Evolutionary conservation across 2,113 vertebrate genomes (phyloP), one percentile per base, ranked within the genome.

Genomic region (Notothenia coriiceps): DNA sequence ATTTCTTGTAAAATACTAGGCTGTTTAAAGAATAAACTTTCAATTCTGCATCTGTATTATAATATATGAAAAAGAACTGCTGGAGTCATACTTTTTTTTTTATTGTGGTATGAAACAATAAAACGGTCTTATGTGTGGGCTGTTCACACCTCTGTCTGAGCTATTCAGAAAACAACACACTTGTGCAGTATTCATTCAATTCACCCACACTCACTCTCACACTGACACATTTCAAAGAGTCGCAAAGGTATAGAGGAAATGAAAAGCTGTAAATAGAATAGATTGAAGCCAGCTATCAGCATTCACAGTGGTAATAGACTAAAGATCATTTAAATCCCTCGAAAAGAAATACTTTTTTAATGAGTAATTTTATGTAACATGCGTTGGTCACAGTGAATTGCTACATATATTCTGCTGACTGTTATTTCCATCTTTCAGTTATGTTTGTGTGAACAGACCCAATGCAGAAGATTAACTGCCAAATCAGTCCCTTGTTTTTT

Each of bases 1-100:
- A 92, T 94, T 95, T 95, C 93, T 95, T 96, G 95, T 96, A 96
- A 94, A 94, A 95, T 96, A 96, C 87, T 95, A 95, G 95, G 93
- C 93, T 95, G 94, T 96, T 96, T 91, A 95, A 96, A 94, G 91
- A 94, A 95, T 94, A 95, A 95, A 95, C 93, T 94, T 95, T 95
- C 91, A 94, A 94, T 91, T 95, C 94, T 95, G 94, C 94, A 95
- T 94, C 94, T 96, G 95, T 95, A 95, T 95, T 95, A 94, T 96
- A 95, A 95, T 94, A 95, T 95, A 95, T 94, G 87, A 91, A 93
- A 92, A 93, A 82, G 81, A 95, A 90, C 87, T 93, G 85, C 88
- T 91, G 88, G 92, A 95, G 92, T 96, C 92, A 83, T 92, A 93
- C 90, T 94, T 95, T 95, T 95, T 95, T 95, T 68, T 95, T 94